Percentiles rank a stretch among this genome's conserved stretches.
Evolutionary conservation across 53 echinoderm and acorn worm genomes (phyloP).

Genomic region (Henricia sp.): DNA sequence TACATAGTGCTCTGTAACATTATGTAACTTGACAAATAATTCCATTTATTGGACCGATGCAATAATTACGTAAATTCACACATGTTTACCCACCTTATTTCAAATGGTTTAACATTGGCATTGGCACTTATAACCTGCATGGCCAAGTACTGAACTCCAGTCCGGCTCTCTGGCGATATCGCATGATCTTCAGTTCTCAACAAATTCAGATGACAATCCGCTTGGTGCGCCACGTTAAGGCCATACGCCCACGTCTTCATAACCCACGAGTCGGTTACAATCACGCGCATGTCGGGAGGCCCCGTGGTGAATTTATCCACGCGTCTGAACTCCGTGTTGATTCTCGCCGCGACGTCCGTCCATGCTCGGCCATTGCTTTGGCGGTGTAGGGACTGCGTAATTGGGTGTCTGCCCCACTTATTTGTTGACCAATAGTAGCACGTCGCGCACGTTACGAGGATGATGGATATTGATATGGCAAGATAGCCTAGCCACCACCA

Average conservation of each 20-base stretch:
- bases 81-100: slow-evolving; percentile 82
- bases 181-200: slow-evolving; percentile 80
- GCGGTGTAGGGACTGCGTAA: slow-evolving; percentile 70
- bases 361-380: slow-evolving; percentile 74
- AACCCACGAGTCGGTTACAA: slow-evolving; percentile 96
- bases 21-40: too few species aligned
- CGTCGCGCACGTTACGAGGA: slow-evolving; percentile 9
- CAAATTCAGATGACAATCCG: slow-evolving; percentile 88
- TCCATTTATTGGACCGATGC: too few species aligned
- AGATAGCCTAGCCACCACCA: slow-evolving; percentile 66
- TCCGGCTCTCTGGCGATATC: slow-evolving; percentile 78
- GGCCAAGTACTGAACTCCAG: slow-evolving; percentile 82
- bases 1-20: too few species aligned
- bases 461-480: slow-evolving; percentile 28
- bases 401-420: slow-evolving; percentile 82
- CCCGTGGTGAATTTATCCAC: slow-evolving; percentile 93
- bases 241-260: slow-evolving; percentile 82
- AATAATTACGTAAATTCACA: too few species aligned
- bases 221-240: slow-evolving; percentile 79
- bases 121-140: slow-evolving; percentile 84
- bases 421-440: slow-evolving; percentile 69
- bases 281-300: slow-evolving; percentile 79
- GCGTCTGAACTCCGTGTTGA: slow-evolving; percentile 87
- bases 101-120: slow-evolving; percentile 75
- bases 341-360: slow-evolving; percentile 76